Evolutionary conservation across 2,888 invertebrate species (phyloP).

Genomic region (Andrena trimmerana): DNA sequence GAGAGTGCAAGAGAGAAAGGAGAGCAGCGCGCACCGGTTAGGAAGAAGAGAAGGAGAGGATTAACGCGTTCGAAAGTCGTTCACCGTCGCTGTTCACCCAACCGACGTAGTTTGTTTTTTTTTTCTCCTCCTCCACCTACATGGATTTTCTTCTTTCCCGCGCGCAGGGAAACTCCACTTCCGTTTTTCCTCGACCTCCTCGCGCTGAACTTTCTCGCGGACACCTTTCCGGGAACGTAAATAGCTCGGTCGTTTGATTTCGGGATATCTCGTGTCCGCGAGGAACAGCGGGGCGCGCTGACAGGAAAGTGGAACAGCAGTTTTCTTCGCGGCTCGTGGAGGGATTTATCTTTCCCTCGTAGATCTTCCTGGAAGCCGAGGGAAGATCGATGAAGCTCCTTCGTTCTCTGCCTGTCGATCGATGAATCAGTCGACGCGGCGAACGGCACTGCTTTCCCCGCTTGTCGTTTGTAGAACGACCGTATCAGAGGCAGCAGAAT

Average conservation of each 20-base stretch:
- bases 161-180: not conserved
- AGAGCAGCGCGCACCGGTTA: slow-evolving; percentile 27
- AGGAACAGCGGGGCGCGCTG: not conserved
- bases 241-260: too few species aligned
- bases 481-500: slow-evolving; percentile 9
- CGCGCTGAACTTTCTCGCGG: too few species aligned
- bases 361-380: not conserved
- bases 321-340: not conserved
- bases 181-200: not conserved
- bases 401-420: slow-evolving; percentile 10
- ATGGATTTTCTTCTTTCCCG: not conserved
- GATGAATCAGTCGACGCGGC: not conserved
- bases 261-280: not conserved
- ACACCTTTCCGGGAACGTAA: too few species aligned
- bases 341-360: not conserved
- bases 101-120: slow-evolving; percentile 1
- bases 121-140: not conserved
- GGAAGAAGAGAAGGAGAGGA: slow-evolving; percentile 28
- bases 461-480: slow-evolving; percentile 22
- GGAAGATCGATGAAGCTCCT: not conserved
- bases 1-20: slow-evolving; percentile 34
- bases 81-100: slow-evolving; percentile 26
- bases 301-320: not conserved
- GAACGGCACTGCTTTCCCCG: slow-evolving; percentile 42
- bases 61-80: slow-evolving; percentile 49